Percentiles rank a stretch among this genome's conserved stretches.
These are phyloP conservation scores for Anaspis maculata DNA, from an alignment of 2,888 invertebrate genomes.

Conservation along the genomic window DNA sequence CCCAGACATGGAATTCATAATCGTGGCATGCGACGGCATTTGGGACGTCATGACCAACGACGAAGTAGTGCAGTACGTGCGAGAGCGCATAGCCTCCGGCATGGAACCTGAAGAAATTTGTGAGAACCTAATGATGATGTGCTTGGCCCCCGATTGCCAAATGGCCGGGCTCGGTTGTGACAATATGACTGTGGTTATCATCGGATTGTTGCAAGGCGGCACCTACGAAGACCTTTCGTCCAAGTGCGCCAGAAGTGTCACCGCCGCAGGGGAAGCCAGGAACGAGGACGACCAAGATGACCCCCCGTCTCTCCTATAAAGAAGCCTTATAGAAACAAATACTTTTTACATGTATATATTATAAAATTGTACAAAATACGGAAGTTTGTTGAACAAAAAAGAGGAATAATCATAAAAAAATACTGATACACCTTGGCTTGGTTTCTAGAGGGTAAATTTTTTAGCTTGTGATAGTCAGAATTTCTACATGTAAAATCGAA, in stretches of 20 bases:
- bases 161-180: constrained; percentile 97
- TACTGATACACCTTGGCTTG: too few relatives aligned
- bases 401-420: too few relatives aligned
- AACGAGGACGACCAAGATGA: neutral
- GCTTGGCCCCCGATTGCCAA: constrained; percentile 93
- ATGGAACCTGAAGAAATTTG: constrained; percentile 92
- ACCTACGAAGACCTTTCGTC: constrained; percentile 36
- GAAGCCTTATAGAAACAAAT: too few relatives aligned
- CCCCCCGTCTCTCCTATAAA: too few relatives aligned
- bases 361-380: too few relatives aligned
- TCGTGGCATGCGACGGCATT: constrained; percentile 97
- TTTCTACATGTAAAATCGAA: too few relatives aligned
- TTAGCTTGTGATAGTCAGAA: too few relatives aligned
- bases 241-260: constrained; percentile 20
- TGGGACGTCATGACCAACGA: constrained; percentile 97
- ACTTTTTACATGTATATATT: too few relatives aligned
- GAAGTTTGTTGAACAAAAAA: too few relatives aligned
- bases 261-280: neutral
- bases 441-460: too few relatives aligned
- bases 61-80: constrained; percentile 87
- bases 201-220: constrained; percentile 63
- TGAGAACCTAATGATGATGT: constrained; percentile 89
- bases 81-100: constrained; percentile 69
- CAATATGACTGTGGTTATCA: constrained; percentile 95
- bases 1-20: constrained; percentile 92